A percentile compares a stretch with the other conserved stretches of the same genome.
Evolutionary conservation across 1,140 invertebrate genomes (phyloP).

Genomic region (Neelides sp.): DNA sequence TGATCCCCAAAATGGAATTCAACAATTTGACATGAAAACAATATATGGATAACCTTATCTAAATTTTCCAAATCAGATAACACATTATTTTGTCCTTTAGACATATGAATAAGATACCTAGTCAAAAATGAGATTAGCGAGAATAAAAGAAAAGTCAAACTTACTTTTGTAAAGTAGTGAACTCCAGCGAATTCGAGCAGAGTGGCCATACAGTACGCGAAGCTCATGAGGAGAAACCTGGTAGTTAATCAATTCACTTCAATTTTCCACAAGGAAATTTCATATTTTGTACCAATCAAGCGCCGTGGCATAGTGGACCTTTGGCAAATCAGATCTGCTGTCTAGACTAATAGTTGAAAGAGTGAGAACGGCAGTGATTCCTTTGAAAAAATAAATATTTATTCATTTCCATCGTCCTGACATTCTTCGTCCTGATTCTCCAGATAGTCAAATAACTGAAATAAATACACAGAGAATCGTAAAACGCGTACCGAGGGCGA

Average conservation of each 20-base stretch:
- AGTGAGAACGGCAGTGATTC: conserved; percentile 82
- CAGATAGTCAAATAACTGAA: background rate
- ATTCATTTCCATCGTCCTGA: background rate
- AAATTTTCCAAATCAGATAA: too few species aligned
- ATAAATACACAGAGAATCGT: too few species aligned
- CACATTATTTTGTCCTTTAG: too few species aligned
- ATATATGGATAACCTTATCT: too few species aligned
- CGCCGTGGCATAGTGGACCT: conserved; percentile 80
- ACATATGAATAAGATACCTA: background rate
- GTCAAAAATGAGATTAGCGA: conserved; percentile 6
- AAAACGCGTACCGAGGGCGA: conserved; percentile 53
- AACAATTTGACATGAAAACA: too few species aligned
- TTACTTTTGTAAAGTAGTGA: conserved; percentile 83
- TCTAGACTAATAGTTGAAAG: conserved; percentile 82
- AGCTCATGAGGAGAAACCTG: conserved; percentile 81
- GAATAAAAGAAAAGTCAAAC: background rate
- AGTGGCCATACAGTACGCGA: conserved; percentile 85
- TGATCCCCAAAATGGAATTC: too few species aligned
- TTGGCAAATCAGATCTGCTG: conserved; percentile 75
- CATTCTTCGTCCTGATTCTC: background rate
- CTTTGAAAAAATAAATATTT: conserved; percentile 37
- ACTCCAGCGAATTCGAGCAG: conserved; percentile 85
- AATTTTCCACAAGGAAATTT: too few species aligned
- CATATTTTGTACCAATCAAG: conserved; percentile 56
- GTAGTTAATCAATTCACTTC: background rate